These are phyloP conservation scores for Serripes groenlandicus DNA, from an alignment of 2,888 invertebrate species.

Conservation along the genomic window DNA sequence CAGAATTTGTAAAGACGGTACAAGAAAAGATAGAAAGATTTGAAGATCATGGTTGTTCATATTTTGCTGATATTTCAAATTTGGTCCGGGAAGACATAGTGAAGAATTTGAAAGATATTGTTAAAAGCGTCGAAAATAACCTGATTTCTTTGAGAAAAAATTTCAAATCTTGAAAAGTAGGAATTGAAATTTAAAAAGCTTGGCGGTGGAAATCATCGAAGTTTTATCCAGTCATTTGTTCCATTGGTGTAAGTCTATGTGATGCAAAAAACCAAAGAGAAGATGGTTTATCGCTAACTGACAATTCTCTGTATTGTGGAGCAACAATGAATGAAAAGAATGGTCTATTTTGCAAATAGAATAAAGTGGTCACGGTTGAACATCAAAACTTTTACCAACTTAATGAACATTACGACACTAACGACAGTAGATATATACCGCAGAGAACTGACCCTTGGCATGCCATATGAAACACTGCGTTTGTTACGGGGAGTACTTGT, in stretches of 20 bases:
- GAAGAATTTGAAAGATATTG: background rate
- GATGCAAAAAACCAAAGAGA: background rate
- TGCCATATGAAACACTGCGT: background rate
- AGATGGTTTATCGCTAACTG: background rate
- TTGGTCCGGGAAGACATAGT: background rate
- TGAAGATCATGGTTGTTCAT: background rate
- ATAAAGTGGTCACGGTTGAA: background rate
- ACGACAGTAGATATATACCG: background rate
- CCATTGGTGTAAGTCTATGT: background rate
- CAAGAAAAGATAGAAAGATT: background rate
- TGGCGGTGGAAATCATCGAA: background rate
- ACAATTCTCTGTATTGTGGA: background rate
- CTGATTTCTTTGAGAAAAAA: background rate
- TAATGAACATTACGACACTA: background rate
- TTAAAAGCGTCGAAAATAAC: background rate
- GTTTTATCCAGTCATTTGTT: background rate
- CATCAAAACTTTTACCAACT: background rate
- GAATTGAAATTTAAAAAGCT: background rate
- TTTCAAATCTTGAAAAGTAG: background rate
- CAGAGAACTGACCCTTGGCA: conserved; percentile 15
- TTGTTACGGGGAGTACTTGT: conserved; percentile 14
- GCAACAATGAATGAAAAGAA: background rate
- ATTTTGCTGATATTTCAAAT: background rate
- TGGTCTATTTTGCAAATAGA: too few relatives aligned
- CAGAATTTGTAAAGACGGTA: background rate